Evolutionary conservation across 1,140 invertebrate genomes (phyloP), one percentile per base, ranked within the genome.

Genomic region (Pissodes strobi): DNA sequence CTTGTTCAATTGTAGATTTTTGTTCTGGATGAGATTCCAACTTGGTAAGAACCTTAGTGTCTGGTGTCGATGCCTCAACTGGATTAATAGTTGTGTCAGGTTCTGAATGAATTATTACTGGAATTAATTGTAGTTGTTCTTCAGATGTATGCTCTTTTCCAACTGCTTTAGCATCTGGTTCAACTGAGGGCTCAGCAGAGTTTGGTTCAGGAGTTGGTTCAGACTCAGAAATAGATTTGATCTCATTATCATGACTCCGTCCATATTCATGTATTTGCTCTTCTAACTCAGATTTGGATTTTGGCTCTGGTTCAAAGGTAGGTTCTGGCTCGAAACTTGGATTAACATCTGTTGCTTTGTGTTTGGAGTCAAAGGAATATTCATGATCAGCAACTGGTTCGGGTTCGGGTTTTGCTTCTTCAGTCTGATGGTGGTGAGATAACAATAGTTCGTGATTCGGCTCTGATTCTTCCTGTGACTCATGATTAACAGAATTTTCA

Each of bases 211-310:
- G 53, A 39, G 65, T 53, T n/a, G 72, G 69, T 72, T 77, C 67
- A 56, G 68, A 68, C 73, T 78, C 74, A 19, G 78, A 34, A 25
- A 64, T 53, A 45, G 73, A 67, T 73, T n/a, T n/a, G n/a, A n/a
- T n/a, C n/a, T n/a, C n/a, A n/a, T n/a, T n/a, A n/a, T 78, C 69
- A 22, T 69, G 46, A 64, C 74, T 71, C 19, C 69, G 19, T 63
- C 66, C 58, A 15, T 68, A 67, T 70, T 75, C 71, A 15, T 66
- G 5, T 18, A 59, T 46, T 12, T 76, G 65, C 65, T 74, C 70
- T 43, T 73, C 69, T 15, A 74, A 69, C 72, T 78, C 74, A 23
- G 79, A 78, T 58, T 79, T 78, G 30, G 77, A 70, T 68, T 75
- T 72, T 43, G 72, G 68, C 68, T 73, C 68, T 53, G 74, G 62